phyloP scores from a whole-genome alignment of 2,888 invertebrate species.

The Aleiodes leptofemur region DNA sequence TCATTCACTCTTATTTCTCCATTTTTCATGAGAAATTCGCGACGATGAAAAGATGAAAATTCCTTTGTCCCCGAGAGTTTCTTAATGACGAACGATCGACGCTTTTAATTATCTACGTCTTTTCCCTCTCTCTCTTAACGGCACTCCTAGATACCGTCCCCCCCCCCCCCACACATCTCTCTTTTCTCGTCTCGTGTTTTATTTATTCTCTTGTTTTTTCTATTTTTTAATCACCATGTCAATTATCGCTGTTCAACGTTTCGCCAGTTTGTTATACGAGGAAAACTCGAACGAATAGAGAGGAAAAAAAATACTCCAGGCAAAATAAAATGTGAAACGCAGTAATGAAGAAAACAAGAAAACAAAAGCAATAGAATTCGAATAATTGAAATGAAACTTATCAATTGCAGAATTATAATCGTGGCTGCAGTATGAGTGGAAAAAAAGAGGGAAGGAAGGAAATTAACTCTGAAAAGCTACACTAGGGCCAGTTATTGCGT shows the following conservation, averaged over 20 bases:
- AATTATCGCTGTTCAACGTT: conserved; percentile 34
- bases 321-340: background rate
- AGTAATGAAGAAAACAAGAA: background rate
- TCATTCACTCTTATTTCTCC: background rate
- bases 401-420: conserved; percentile 35
- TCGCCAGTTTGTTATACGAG: conserved; percentile 18
- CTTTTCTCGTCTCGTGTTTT: background rate
- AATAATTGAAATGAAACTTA: conserved; percentile 41
- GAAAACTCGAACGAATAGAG: background rate
- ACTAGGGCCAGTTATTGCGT: conserved; percentile 14
- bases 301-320: background rate
- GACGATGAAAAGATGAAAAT: background rate
- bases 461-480: conserved; percentile 6
- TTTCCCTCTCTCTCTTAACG: background rate
- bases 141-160: conserved; percentile 15
- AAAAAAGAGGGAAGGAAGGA: background rate
- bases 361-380: background rate
- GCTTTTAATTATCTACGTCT: conserved; percentile 65
- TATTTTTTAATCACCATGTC: conserved; percentile 36
- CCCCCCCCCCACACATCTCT: background rate
- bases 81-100: conserved; percentile 67
- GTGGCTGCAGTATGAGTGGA: conserved; percentile 3
- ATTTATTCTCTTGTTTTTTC: background rate
- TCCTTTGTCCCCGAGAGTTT: conserved; percentile 36
- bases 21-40: background rate